Evolutionary conservation across 2,888 invertebrate genomes (phyloP).

Genomic region (Palloptera scutellata): DNA sequence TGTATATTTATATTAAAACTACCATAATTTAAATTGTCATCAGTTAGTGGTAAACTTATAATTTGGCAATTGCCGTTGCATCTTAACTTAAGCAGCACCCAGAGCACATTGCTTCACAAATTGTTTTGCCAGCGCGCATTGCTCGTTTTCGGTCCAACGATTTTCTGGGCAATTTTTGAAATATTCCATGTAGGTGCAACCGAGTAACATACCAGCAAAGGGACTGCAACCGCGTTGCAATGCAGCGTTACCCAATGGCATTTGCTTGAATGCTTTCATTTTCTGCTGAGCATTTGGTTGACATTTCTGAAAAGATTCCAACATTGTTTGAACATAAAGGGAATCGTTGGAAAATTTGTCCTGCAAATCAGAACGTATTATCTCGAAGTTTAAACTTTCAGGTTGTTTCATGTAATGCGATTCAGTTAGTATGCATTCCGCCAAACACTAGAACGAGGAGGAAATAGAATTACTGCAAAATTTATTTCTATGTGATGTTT

Average conservation of each 20-base stretch:
- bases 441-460: conserved; percentile 52
- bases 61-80: background rate
- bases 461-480: background rate
- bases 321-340: conserved; percentile 52
- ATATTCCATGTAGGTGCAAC: conserved; percentile 61
- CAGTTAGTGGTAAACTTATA: background rate
- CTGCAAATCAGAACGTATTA: conserved; percentile 49
- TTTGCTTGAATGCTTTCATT: conserved; percentile 47
- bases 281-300: conserved; percentile 50
- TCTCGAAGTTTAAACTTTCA: conserved; percentile 45
- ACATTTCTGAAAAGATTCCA: conserved; percentile 53
- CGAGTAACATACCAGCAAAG: conserved; percentile 57
- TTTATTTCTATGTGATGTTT: background rate
- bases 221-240: conserved; percentile 54
- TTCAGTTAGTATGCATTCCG: conserved; percentile 58
- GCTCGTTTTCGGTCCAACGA: conserved; percentile 55
- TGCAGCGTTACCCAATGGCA: conserved; percentile 30
- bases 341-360: conserved; percentile 53
- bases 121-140: conserved; percentile 56
- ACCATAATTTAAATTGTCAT: background rate
- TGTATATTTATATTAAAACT: background rate
- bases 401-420: conserved; percentile 50
- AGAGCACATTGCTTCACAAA: conserved; percentile 57
- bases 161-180: conserved; percentile 59
- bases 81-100: conserved; percentile 46